Base-by-base conservation (phyloP, 2,888 invertebrate species). In the Leptinotarsa peninsularis region DNA sequence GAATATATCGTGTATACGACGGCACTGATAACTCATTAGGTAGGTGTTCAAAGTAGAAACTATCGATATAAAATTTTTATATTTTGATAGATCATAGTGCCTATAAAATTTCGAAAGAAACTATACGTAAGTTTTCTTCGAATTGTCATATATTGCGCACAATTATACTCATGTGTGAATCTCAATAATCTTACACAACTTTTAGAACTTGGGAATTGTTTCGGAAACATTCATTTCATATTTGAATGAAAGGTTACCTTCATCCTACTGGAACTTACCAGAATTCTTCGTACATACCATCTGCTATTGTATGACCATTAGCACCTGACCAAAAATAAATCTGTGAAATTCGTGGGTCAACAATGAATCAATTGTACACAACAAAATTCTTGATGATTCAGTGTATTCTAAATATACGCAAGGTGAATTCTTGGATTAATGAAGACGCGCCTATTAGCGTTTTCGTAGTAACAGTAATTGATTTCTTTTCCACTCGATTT, bases 401-500 rank as follows among this genome's bases (percentile, higher is more conserved):
- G 58, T 58, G 14, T 15, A 23, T 23, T 27, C 14, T 58, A 23
- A 58, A 58, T 58, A 58, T 58, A 58, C 23, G 58, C 58, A 58
- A 58, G 58, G 58, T 58, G 58, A 58, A 23, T 58, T 58, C 58
- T 17, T 58, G 21, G 58, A 58, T 58, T 27, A 21, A 23, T 58
- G 58, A 23, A 14, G 23, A 58, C 58, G 21, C 27, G 23, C 21
- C 21, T 21, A 27, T 27, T 58, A 58, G 23, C 17, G 23, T 58
- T 58, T 58, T 58, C 58, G 58, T 58, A 58, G 58, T 58, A 58
- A 4, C 58, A 58, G 15, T 58, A 58, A 58, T 58, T 58, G 15
- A 27, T 27, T 58, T 14, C 21, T 58, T 58, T 58, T 23, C 23
- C 58, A 58, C 58, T 15, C 14, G 14, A 15, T 4, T 27, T 58